Evolutionary conservation across 2,888 invertebrate genomes (phyloP).

Genomic region (Cerastis rubricosa): DNA sequence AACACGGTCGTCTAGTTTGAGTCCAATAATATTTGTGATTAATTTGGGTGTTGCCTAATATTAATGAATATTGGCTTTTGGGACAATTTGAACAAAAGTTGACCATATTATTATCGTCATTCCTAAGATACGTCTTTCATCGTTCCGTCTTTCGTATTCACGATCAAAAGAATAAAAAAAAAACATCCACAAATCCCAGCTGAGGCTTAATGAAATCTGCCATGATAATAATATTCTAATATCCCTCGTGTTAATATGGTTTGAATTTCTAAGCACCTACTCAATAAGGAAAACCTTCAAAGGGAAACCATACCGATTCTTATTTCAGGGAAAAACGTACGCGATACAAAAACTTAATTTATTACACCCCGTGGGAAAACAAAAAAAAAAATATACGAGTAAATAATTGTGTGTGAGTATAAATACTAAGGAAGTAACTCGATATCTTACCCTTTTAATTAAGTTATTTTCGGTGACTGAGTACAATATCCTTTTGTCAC

Average conservation of each 20-base stretch:
- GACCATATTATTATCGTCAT: no score
- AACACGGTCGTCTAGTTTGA: no score
- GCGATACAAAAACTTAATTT: conserved; percentile 58
- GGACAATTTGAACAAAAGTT: not conserved
- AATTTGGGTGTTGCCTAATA: not conserved
- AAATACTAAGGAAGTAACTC: conserved; percentile 65
- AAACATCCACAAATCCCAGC: not conserved
- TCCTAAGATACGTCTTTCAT: not conserved
- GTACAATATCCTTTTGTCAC: conserved; percentile 78
- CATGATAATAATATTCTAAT: conserved; percentile 16
- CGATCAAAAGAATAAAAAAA: not conserved
- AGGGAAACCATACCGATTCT: conserved; percentile 37
- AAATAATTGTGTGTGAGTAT: conserved; percentile 67
- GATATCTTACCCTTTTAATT: conserved; percentile 78
- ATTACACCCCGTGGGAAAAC: conserved; percentile 57
- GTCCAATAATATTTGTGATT: not conserved
- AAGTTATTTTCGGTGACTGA: conserved; percentile 70
- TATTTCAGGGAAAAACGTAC: conserved; percentile 36
- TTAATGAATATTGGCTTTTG: not conserved
- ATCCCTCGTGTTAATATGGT: conserved; percentile 42
- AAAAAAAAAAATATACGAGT: conserved; percentile 53
- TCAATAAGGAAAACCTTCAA: conserved; percentile 51
- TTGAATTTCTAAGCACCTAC: conserved; percentile 47
- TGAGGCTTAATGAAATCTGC: not conserved
- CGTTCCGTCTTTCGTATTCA: not conserved